Conservation (phyloP, 2,797 vertebrate genomes). For the Paramormyrops hopkinsi region DNA sequence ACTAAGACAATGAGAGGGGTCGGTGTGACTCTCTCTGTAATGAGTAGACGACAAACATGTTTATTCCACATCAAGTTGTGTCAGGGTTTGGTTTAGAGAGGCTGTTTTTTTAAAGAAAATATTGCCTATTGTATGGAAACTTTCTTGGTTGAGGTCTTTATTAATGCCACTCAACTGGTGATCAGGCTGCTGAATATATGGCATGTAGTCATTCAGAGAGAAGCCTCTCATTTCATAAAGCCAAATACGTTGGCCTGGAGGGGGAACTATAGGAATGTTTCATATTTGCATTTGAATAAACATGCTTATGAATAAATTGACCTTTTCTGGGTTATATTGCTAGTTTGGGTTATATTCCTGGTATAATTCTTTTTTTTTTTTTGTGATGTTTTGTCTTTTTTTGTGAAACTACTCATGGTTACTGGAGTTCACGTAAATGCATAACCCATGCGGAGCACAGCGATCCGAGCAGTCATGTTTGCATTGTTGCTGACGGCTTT, state of each 20-base stretch:
- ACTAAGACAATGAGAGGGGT: constrained; percentile 7
- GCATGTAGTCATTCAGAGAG: background rate
- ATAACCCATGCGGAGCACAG: background rate
- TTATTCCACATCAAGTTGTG: background rate
- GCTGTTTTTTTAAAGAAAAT: background rate
- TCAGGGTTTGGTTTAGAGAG: background rate
- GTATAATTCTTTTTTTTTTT: background rate
- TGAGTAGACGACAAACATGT: constrained; percentile 12
- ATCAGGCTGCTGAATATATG: background rate
- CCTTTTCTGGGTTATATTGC: background rate
- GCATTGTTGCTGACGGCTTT: background rate
- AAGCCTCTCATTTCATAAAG: background rate
- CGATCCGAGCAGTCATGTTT: background rate
- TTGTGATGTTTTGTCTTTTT: constrained; percentile 1
- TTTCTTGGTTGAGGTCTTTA: constrained; percentile 13
- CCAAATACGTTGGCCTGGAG: background rate
- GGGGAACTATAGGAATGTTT: background rate
- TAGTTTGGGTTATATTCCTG: background rate
- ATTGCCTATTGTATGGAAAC: constrained; percentile 9
- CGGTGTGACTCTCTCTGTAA: constrained; percentile 4
- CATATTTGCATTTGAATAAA: background rate
- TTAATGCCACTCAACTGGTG: constrained; percentile 15
- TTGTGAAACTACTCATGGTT: background rate
- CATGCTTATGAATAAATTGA: background rate
- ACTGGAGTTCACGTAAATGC: background rate